A percentile compares a stretch with the other conserved stretches of the same genome.
Evolutionary conservation across 2,888 invertebrate genomes (phyloP).

Genomic region (Caenorhabditis uteleia): DNA sequence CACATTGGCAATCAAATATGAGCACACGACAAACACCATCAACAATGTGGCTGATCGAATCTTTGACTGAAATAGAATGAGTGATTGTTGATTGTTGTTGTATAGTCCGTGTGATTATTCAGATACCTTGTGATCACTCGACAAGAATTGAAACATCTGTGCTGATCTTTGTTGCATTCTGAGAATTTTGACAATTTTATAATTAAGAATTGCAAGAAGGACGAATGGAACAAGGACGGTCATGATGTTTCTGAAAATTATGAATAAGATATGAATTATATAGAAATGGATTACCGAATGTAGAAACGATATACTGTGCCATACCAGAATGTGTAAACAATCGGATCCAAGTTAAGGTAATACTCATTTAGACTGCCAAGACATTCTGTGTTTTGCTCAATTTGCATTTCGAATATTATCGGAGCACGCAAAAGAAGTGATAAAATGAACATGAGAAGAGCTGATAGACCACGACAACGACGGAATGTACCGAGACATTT

Average conservation of each 20-base stretch:
- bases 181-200: constrained; percentile 56
- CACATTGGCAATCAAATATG: constrained; percentile 63
- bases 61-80: constrained; percentile 50
- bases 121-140: constrained; percentile 62
- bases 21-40: constrained; percentile 66
- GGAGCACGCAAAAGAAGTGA: constrained; percentile 58
- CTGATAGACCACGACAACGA: constrained; percentile 47
- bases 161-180: constrained; percentile 63
- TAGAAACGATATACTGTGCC: constrained; percentile 61
- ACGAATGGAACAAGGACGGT: constrained; percentile 66
- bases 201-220: constrained; percentile 60
- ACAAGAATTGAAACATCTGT: constrained; percentile 64
- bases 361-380: constrained; percentile 57
- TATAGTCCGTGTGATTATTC: background rate
- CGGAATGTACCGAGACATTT: constrained; percentile 42
- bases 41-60: constrained; percentile 66
- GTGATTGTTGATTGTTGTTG: background rate
- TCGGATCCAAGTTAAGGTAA: constrained; percentile 46
- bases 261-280: background rate
- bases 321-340: constrained; percentile 59
- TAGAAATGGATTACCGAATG: constrained; percentile 17
- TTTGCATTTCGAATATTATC: constrained; percentile 59
- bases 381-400: constrained; percentile 58
- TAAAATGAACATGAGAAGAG: constrained; percentile 55
- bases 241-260: constrained; percentile 53